Conservation (phyloP, 2,888 invertebrate species). For the Ypsolopha sequella region DNA sequence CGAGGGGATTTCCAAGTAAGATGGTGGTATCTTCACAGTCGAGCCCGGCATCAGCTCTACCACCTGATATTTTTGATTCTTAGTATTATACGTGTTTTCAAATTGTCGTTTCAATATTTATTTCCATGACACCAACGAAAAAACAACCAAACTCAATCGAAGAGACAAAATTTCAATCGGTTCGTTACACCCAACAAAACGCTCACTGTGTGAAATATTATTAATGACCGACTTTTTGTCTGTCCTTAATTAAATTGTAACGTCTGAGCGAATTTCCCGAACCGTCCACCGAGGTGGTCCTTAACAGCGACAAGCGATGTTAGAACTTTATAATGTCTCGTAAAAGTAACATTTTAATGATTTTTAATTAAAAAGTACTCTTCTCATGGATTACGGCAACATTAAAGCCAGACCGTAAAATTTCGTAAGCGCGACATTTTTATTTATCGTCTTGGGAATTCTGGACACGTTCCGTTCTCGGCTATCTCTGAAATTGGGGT, state of each 20-base stretch:
- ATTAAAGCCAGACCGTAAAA: constrained; percentile 14
- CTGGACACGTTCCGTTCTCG: constrained; percentile 5
- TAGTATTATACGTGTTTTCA: too few relatives aligned
- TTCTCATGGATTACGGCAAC: constrained; percentile 6
- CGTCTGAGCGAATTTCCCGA: constrained; percentile 58
- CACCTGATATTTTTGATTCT: too few relatives aligned
- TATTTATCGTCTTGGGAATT: constrained; percentile 12
- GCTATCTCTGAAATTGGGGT: too few relatives aligned
- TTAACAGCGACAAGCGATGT: constrained; percentile 20
- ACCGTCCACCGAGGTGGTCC: constrained; percentile 42
- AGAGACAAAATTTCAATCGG: not conserved
- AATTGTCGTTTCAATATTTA: too few relatives aligned
- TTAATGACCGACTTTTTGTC: constrained; percentile 32
- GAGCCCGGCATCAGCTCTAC: too few relatives aligned
- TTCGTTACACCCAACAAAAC: constrained; percentile 15
- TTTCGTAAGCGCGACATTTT: constrained; percentile 20
- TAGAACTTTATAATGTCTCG: constrained; percentile 29
- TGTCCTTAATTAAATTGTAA: constrained; percentile 61
- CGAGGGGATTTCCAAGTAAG: too few relatives aligned
- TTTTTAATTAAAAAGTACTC: constrained; percentile 19
- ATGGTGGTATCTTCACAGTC: too few relatives aligned
- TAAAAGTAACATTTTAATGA: constrained; percentile 40
- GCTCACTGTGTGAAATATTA: constrained; percentile 25
- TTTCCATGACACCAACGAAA: too few relatives aligned
- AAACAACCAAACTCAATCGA: too few relatives aligned